phyloP scores from a whole-genome alignment of 2,113 vertebrate species.

The Microtus oregoni region DNA sequence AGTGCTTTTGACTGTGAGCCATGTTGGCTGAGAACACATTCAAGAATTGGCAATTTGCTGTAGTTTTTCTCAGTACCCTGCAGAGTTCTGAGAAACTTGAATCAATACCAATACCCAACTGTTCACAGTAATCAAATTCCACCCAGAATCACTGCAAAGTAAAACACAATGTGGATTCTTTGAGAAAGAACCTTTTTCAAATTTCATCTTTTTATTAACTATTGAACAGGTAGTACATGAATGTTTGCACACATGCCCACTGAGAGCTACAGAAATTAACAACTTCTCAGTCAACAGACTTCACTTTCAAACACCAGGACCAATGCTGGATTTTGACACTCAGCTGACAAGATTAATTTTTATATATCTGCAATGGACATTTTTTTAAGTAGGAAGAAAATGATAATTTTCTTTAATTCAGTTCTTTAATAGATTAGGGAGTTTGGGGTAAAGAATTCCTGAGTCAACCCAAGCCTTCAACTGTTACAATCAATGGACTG shows the following conservation, averaged over 20 bases:
- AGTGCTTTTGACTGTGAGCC: not conserved
- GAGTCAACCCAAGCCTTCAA: not conserved
- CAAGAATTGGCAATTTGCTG: conserved; percentile 17
- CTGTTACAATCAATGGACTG: not conserved
- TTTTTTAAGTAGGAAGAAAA: conserved; percentile 30
- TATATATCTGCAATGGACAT: not conserved
- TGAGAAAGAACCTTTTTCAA: not conserved
- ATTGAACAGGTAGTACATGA: not conserved
- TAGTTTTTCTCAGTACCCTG: not conserved
- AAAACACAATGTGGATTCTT: conserved; percentile 28
- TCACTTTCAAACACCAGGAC: conserved; percentile 52
- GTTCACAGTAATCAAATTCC: conserved; percentile 49
- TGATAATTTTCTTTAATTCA: not conserved
- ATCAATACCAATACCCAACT: conserved; percentile 65
- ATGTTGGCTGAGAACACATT: not conserved
- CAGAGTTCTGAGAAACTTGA: conserved; percentile 46
- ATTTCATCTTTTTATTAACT: conserved; percentile 59
- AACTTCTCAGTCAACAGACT: conserved; percentile 21
- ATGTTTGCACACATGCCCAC: not conserved
- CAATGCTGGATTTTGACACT: conserved; percentile 70
- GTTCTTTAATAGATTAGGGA: not conserved
- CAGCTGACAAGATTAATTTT: conserved; percentile 36
- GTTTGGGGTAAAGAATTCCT: not conserved
- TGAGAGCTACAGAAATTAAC: conserved; percentile 24
- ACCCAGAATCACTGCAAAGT: conserved; percentile 38